Percentiles rank a stretch among this genome's conserved stretches.
These are phyloP conservation scores for Hyperoodon ampullatus DNA, from an alignment of 2,113 vertebrate genomes.

Conservation along the genomic window DNA sequence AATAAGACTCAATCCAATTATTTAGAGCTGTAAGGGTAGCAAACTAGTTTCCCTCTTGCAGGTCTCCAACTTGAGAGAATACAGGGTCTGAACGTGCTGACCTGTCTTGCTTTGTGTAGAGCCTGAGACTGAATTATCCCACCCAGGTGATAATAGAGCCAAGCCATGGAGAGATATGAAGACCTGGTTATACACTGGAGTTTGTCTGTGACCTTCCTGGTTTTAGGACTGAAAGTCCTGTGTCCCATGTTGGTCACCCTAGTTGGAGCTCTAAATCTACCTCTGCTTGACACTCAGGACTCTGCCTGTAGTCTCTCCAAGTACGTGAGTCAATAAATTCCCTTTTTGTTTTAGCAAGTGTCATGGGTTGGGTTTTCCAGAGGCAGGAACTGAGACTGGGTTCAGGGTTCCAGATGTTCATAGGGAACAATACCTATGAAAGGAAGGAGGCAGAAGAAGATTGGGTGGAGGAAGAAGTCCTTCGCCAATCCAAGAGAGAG, in stretches of 20 bases:
- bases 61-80: neutral
- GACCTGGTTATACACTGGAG: neutral
- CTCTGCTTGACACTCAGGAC: neutral
- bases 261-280: neutral
- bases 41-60: neutral
- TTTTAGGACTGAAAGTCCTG: neutral
- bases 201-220: neutral
- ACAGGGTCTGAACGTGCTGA: neutral
- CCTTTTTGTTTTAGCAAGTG: neutral
- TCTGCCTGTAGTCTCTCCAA: neutral
- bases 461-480: neutral
- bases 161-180: neutral
- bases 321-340: neutral
- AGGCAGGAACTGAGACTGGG: neutral
- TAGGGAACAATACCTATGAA: neutral
- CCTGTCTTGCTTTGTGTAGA: neutral
- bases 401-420: neutral
- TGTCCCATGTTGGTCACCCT: neutral
- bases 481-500: neutral
- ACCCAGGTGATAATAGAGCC: neutral
- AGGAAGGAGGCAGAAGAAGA: neutral
- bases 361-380: neutral
- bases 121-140: neutral
- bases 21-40: neutral
- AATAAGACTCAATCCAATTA: neutral